Conservation (phyloP, 1,140 invertebrate genomes). For the Zaprionus tsacasi region DNA sequence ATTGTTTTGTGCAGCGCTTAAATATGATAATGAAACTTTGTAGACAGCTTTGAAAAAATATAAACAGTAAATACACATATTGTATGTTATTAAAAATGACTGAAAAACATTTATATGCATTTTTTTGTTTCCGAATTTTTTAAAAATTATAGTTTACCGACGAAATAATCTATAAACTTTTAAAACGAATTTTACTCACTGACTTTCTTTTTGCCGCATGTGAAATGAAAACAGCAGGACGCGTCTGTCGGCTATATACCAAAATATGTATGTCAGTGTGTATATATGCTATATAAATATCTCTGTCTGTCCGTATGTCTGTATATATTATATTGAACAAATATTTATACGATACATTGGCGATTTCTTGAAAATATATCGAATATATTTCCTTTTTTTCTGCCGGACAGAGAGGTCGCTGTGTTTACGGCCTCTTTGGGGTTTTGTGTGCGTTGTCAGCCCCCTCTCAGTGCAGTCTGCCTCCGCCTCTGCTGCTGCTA, state of each 20-base stretch:
- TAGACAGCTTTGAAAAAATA: too few species aligned
- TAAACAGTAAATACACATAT: background rate
- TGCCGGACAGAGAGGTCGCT: background rate
- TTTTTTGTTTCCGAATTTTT: background rate
- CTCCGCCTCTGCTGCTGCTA: constrained; percentile 1
- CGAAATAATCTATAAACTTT: constrained; percentile 16
- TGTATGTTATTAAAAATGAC: background rate
- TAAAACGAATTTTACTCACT: background rate
- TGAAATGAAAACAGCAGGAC: constrained; percentile 5
- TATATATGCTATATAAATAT: background rate
- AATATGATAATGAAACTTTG: too few species aligned
- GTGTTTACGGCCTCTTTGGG: constrained; percentile 1
- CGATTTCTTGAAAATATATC: constrained; percentile 8
- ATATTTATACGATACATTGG: constrained; percentile 23
- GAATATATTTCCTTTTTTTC: constrained; percentile 7
- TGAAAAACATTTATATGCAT: background rate
- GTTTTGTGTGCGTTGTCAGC: background rate
- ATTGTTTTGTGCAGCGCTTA: too few species aligned
- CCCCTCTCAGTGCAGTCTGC: too few species aligned
- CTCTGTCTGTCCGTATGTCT: background rate
- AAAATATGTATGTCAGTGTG: background rate
- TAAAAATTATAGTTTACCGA: background rate
- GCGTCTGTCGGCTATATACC: background rate
- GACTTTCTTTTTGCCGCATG: background rate
- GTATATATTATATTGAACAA: constrained; percentile 16